These are phyloP conservation scores for Dryomyza anilis DNA, from an alignment of 2,888 invertebrate species.

Conservation along the genomic window DNA sequence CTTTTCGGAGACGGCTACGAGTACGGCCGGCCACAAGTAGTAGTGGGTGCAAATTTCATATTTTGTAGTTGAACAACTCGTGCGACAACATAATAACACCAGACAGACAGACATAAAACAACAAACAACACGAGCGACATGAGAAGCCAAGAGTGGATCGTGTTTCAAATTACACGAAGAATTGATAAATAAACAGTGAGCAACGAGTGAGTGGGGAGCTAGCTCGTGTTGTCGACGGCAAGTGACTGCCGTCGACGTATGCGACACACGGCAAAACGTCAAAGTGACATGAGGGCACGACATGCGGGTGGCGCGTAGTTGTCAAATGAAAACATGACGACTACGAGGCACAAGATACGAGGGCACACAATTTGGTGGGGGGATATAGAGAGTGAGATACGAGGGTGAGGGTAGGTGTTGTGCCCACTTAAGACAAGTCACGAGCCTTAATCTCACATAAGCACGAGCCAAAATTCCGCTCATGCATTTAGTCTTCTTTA, in stretches of 20 bases:
- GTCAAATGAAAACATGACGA: conserved; percentile 10
- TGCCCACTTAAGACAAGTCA: conserved; percentile 14
- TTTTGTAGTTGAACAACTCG: conserved; percentile 6
- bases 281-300: conserved; percentile 1
- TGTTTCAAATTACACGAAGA: not conserved
- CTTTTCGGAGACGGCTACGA: no score
- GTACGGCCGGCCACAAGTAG: not conserved
- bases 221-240: no score
- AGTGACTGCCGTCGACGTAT: no score
- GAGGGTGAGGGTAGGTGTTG: not conserved
- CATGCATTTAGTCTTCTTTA: not conserved
- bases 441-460: conserved; percentile 14
- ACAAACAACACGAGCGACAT: not conserved
- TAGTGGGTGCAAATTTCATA: not conserved
- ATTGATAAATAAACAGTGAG: not conserved
- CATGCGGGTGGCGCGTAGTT: conserved; percentile 19
- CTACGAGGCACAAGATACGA: not conserved
- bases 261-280: no score
- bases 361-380: not conserved
- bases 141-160: not conserved
- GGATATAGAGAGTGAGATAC: no score
- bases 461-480: conserved; percentile 6
- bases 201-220: no score
- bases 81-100: conserved; percentile 1
- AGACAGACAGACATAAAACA: not conserved